Evolutionary conservation across 2,113 vertebrate species (phyloP), one percentile per base, ranked within the genome.

Genomic region (Gnathonemus echidnorhynchus): DNA sequence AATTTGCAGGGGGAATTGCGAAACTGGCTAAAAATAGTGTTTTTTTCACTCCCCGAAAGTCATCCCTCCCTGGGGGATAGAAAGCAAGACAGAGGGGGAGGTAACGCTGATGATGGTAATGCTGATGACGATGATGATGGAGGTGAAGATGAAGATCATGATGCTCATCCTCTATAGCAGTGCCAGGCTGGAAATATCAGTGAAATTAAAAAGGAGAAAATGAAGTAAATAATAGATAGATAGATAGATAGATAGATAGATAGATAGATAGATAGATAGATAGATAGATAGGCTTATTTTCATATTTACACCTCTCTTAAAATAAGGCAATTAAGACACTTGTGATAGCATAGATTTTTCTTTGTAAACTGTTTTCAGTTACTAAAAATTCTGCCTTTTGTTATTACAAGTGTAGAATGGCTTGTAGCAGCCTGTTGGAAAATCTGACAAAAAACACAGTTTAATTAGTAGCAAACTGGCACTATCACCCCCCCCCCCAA

Each of bases 1-100:
- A 94, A 94, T 95, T 95, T 95, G 94, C 93, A 93, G 91, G 91
- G 92, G 88, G 89, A 90, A 93, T 92, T 91, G 92, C 93, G 89
- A 91, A 93, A 92, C 66, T 88, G 91, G 92, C 93, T 94, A 93
- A 94, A 95, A 94, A 95, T 94, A n/a, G 24, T 90, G 66, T 56
- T 56, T 56, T 56, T 88, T 90, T 89, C 90, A 89, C 91, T 93
- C 77, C 92, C 91, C 87, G 84, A 48, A 62, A 91, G 89, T 27
- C 45, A 46, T 21, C 90, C 84, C 88, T 94, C 92, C 91, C 92
- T 87, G 13, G 1, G 90, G 91, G 91, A 90, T 91, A 91, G 90
- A 56, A 35, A 42, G 50, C 35, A 49, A 11, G 91, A 92, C 83
- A 90, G 89, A 88, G 88, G 62, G 88, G 89, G 66, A 86, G 84